A percentile compares a stretch with the other conserved stretches of the same genome.
These are phyloP conservation scores for Ophiothrix spiculata DNA, from an alignment of 35 echinoderm and acorn worm genomes.

Conservation along the genomic window DNA sequence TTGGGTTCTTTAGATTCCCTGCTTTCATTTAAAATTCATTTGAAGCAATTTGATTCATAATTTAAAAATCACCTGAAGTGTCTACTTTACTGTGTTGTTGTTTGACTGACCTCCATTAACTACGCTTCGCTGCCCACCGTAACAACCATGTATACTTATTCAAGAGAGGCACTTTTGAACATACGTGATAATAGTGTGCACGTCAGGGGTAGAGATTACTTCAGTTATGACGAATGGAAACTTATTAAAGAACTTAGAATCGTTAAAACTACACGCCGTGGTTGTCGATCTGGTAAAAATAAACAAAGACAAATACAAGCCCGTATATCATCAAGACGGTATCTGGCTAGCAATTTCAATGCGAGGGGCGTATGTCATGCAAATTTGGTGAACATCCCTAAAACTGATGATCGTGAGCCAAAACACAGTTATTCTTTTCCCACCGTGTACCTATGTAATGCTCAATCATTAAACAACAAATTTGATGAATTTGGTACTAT, in stretches of 20 bases:
- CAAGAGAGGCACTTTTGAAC: not conserved
- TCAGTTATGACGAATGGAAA: no score
- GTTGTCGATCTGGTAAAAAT: conserved; percentile 1
- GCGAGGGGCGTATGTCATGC: not conserved
- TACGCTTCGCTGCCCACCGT: not conserved
- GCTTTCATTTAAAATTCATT: no score
- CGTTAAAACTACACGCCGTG: not conserved
- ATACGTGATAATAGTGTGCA: not conserved
- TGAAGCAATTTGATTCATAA: no score
- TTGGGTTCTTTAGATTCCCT: no score
- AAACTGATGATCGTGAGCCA: not conserved
- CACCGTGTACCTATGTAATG: conserved; percentile 19
- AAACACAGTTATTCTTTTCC: not conserved
- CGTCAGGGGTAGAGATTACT: no score
- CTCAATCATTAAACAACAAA: conserved; percentile 31
- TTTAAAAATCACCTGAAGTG: no score
- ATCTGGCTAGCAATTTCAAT: no score
- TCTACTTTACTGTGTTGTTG: not conserved
- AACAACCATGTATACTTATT: not conserved
- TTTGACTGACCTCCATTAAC: not conserved
- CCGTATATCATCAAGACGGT: not conserved
- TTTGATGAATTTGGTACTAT: conserved; percentile 41
- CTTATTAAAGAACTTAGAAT: conserved; percentile 5
- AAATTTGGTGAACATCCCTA: not conserved
- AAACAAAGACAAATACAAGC: conserved; percentile 22